Percentiles rank a stretch among this genome's conserved stretches.
phyloP scores from a whole-genome alignment of 2,888 invertebrate genomes.

The Acanthococcus lagerstroemiae region DNA sequence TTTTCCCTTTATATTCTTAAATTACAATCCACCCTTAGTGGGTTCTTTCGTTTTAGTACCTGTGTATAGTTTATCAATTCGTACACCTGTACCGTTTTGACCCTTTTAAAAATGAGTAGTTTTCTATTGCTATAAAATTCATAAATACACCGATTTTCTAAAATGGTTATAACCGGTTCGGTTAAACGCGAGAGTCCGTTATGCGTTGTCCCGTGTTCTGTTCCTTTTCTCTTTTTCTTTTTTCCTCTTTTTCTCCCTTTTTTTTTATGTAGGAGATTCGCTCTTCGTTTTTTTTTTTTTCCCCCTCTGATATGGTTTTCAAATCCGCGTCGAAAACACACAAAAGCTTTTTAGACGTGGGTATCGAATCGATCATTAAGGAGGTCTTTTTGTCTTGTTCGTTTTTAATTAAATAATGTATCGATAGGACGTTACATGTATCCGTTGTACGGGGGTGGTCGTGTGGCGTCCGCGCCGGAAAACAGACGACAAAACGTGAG shows the following conservation, averaged over 20 bases:
- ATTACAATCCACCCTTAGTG: no score
- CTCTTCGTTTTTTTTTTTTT: background rate
- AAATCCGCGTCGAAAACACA: slow-evolving; percentile 13
- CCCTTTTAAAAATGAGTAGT: slow-evolving; percentile 28
- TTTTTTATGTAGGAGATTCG: background rate
- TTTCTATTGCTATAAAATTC: slow-evolving; percentile 26
- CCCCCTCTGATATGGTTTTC: background rate
- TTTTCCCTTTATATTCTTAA: no score
- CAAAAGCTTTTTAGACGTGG: slow-evolving; percentile 24
- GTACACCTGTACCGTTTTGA: slow-evolving; percentile 27
- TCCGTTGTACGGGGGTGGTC: background rate
- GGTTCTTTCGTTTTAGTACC: no score
- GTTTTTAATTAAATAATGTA: slow-evolving; percentile 25
- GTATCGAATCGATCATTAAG: background rate
- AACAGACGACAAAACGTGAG: background rate
- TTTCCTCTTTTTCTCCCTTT: background rate
- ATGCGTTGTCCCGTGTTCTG: background rate
- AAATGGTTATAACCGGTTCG: slow-evolving; percentile 14
- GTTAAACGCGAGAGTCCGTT: slow-evolving; percentile 6
- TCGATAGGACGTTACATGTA: slow-evolving; percentile 12
- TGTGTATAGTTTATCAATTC: slow-evolving; percentile 21
- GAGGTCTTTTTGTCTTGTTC: slow-evolving; percentile 12
- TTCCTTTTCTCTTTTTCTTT: background rate
- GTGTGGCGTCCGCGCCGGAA: background rate
- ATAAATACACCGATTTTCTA: slow-evolving; percentile 21